Base-by-base conservation (phyloP, 2,888 invertebrate genomes). In the Ptychoptera albimana region DNA sequence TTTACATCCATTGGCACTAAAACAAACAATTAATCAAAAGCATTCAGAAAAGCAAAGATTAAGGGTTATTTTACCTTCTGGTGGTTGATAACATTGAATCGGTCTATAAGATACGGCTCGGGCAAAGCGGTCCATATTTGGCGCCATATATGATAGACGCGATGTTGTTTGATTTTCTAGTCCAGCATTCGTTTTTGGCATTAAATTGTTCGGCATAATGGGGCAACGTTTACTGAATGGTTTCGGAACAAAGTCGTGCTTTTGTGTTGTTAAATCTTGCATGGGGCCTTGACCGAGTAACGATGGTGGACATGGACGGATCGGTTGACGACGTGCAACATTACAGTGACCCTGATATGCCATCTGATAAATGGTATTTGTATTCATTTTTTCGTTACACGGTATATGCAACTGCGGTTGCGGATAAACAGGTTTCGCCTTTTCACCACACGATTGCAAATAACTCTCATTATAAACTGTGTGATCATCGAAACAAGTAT, bases 201-300 rank as follows among this genome's bases (percentile, higher is more conserved):
- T 59, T 8, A 57, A 52, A 2, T 56, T 52, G 1, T 47, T 40
- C 0, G 58, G 62, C 42, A 57, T 48, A 11, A 62, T 58, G 2
- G 57, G 58, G 4, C 47, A 44, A 11, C 61, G 57, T 2, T 55
- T 56, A 14, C 53, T 69, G 48, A 67, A 67, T 0, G 75, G 75
- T 54, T 79, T 79, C 1, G 75, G 72, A 30, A 77, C 76, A 55
- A 69, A 83, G 65, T 82, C 82, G 57, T 79, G 79, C 36, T 79
- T 78, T 51, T 79, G 75, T 1, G 82, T 82, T 2, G 83, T 83
- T 48, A 77, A 63, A 50, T 74, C 75, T 61, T 80, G 77, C 70
- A 82, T 76, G n/a, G 81, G 79, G 0, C 73, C 73, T 44, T 73
- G 72, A 0, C 77, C 75, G 54, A 72, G 67, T 54, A 75, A 67